These are phyloP conservation scores for Holcopasites calliopsidis DNA, from an alignment of 1,140 invertebrate genomes.

Conservation along the genomic window DNA sequence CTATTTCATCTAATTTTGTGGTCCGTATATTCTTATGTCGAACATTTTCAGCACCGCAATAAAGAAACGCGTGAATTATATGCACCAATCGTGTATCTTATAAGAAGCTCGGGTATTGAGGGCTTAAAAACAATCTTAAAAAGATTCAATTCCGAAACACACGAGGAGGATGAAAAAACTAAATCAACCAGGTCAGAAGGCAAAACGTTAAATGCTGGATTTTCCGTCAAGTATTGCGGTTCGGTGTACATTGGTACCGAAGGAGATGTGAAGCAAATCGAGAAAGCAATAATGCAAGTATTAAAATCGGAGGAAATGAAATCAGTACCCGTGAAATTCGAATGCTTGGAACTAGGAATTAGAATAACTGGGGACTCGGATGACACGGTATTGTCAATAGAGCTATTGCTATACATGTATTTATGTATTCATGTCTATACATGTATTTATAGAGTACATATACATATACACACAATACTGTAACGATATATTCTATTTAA, in stretches of 20 bases:
- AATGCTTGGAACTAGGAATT: conserved; percentile 81
- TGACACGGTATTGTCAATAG: conserved; percentile 57
- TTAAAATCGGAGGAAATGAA: conserved; percentile 65
- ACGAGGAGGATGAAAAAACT: conserved; percentile 16
- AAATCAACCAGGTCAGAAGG: conserved; percentile 18
- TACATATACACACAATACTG: no score
- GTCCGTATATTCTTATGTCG: neutral
- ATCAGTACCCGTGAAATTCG: conserved; percentile 76
- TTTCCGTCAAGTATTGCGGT: conserved; percentile 77
- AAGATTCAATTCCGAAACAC: conserved; percentile 34
- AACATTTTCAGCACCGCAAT: conserved; percentile 62
- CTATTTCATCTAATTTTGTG: no score
- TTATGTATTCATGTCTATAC: no score
- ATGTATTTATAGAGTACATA: no score
- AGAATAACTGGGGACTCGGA: conserved; percentile 74
- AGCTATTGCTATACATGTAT: conserved; percentile 10
- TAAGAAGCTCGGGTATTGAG: conserved; percentile 69
- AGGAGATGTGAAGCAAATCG: conserved; percentile 81
- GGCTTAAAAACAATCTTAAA: conserved; percentile 60
- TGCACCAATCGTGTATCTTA: conserved; percentile 71
- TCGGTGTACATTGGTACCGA: conserved; percentile 74
- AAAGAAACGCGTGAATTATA: conserved; percentile 71
- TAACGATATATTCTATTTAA: conserved; percentile 14
- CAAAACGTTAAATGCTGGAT: conserved; percentile 71
- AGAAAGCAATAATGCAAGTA: conserved; percentile 77